Conservation (phyloP, 35 echinoderm and acorn worm species). For the Lytechinus variegatus region DNA sequence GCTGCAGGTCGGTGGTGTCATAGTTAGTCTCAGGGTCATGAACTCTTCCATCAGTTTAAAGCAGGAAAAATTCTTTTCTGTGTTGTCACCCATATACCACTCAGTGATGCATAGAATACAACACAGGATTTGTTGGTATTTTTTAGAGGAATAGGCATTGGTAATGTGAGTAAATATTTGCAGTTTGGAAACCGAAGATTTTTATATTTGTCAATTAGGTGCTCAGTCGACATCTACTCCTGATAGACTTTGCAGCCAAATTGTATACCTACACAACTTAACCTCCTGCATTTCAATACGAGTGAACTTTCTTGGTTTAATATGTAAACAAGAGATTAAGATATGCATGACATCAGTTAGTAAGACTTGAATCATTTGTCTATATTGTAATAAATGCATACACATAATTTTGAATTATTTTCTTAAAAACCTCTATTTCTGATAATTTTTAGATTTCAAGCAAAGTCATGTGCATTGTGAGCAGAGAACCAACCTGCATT, state of each 20-base stretch:
- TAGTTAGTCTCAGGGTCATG: neutral
- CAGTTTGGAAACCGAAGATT: neutral
- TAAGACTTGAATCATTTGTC: too few relatives aligned
- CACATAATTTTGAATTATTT: neutral
- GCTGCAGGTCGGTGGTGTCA: constrained; percentile 6
- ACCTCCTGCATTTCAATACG: neutral
- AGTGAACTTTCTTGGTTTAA: neutral
- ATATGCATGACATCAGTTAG: neutral
- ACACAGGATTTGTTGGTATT: neutral
- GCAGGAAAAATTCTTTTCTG: neutral
- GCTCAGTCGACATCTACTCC: neutral
- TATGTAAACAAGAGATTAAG: neutral
- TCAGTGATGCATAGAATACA: neutral
- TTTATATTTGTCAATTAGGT: neutral
- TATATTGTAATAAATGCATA: too few relatives aligned
- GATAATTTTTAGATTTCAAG: neutral
- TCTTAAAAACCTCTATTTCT: neutral
- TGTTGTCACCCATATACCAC: neutral
- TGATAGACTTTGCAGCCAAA: neutral
- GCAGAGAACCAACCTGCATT: neutral
- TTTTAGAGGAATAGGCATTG: neutral
- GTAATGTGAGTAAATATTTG: neutral
- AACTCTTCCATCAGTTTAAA: neutral
- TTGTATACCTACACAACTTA: too few relatives aligned
- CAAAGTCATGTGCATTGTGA: neutral